Evolutionary conservation across 2,888 invertebrate genomes (phyloP).

Genomic region (Drosophila phalerata): DNA sequence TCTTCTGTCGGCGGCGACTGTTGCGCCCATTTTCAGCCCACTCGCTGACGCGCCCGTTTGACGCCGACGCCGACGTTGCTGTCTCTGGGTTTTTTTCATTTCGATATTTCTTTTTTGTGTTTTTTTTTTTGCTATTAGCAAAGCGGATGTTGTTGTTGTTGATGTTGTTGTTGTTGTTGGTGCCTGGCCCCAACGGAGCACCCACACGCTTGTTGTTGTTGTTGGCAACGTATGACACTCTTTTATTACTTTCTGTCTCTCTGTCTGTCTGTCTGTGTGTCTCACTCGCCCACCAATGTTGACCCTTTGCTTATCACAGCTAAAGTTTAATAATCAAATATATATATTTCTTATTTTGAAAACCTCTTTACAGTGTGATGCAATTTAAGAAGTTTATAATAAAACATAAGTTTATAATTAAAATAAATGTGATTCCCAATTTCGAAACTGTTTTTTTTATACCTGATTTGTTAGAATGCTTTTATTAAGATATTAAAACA

Average conservation of each 20-base stretch:
- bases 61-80: constrained; percentile 53
- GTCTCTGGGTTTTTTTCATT: constrained; percentile 43
- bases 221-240: constrained; percentile 72
- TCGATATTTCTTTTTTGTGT: constrained; percentile 28
- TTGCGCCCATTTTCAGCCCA: constrained; percentile 84
- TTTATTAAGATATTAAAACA: constrained; percentile 5
- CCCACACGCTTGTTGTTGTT: constrained; percentile 67
- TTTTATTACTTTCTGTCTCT: constrained; percentile 33
- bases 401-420: too few relatives aligned
- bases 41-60: constrained; percentile 70
- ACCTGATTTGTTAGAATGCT: background rate
- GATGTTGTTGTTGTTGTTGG: constrained; percentile 54
- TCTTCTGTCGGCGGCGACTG: constrained; percentile 43
- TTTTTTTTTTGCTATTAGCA: constrained; percentile 68
- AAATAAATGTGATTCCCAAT: constrained; percentile 12
- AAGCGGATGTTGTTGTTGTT: constrained; percentile 76
- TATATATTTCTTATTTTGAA: background rate
- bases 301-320: constrained; percentile 63
- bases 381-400: constrained; percentile 4
- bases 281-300: constrained; percentile 65
- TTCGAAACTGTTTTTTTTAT: background rate
- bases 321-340: constrained; percentile 6
- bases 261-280: constrained; percentile 28
- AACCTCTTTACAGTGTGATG: constrained; percentile 1
- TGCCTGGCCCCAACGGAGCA: constrained; percentile 53